Evolutionary conservation across 37 sponge, comb jelly and placozoan genomes (phyloP), one percentile per base, ranked within the genome.

Genomic region (Theonella swinhoei): DNA sequence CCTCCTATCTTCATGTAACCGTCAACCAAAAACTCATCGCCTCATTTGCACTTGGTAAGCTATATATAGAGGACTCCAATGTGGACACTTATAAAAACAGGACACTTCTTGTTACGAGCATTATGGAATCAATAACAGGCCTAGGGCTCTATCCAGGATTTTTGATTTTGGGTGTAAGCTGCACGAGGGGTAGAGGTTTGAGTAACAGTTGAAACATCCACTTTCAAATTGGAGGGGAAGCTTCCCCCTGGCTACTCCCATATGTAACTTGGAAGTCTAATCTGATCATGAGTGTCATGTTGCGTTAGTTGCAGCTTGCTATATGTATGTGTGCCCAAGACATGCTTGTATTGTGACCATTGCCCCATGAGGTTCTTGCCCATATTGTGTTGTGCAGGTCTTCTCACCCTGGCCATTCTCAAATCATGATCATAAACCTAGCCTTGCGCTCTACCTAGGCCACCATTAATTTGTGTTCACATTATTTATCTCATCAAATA

Each of bases 11-110:
- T 1, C 91, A 90, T 62, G 76, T 90, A 0, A 67, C 94, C 4
- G 79, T 90, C 42, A 87, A 88, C 59, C 63, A 67, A 70, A 94
- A 94, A 72, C 88, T 94, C 47, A 78, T 94, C 39, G 91, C 91
- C 42, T 83, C 94, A 29, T 94, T 90, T 84, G 78, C 88, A 71
- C 75, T 94, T 19, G 94, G 94, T 88, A 83, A 62, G 83, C n/a
- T n/a, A 29, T 64, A 26, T 33, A 35, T 40, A 4, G 26, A 33
- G 20, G 4, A 70, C 70, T 30, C 23, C 4, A 7, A 42, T 73
- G 47, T 42, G 42, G n/a, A 42, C 30, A 41, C 9, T 23, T 73
- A 32, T 30, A 69, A 17, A n/a, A n/a, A n/a, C n/a, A n/a, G n/a
- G n/a, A n/a, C n/a, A n/a, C n/a, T n/a, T n/a, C n/a, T n/a, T n/a